phyloP scores from a whole-genome alignment of 2,888 invertebrate genomes.

The Diplolepis rosae region DNA sequence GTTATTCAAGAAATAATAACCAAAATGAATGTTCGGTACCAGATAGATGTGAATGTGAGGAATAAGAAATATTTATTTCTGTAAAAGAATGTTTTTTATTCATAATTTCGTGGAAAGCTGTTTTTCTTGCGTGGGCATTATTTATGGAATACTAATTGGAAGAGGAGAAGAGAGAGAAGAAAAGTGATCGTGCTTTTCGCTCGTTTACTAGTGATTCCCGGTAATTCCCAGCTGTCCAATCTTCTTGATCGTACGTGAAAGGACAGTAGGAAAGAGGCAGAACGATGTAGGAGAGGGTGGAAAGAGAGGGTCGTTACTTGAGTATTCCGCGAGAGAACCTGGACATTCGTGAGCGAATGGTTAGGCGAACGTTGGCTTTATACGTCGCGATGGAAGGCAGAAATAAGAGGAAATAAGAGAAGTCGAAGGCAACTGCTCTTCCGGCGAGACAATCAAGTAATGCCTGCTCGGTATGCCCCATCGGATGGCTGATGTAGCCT shows the following conservation, averaged over 20 bases:
- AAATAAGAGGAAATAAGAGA: slow-evolving; percentile 45
- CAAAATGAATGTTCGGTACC: too few species aligned
- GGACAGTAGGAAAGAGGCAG: slow-evolving; percentile 41
- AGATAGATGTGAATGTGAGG: too few species aligned
- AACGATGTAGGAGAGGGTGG: slow-evolving; percentile 36
- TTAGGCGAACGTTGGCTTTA: slow-evolving; percentile 29
- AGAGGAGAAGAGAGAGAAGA: background rate
- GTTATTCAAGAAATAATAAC: too few species aligned
- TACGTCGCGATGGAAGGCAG: slow-evolving; percentile 31
- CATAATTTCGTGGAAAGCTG: background rate
- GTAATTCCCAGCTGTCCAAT: slow-evolving; percentile 59
- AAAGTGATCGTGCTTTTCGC: slow-evolving; percentile 40
- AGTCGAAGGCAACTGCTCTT: slow-evolving; percentile 44
- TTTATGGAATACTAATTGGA: slow-evolving; percentile 3
- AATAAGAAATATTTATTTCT: too few species aligned
- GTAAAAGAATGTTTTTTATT: too few species aligned
- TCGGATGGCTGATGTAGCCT: slow-evolving; percentile 59
- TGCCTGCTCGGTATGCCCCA: slow-evolving; percentile 71
- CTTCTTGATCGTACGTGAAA: slow-evolving; percentile 45
- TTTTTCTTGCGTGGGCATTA: background rate
- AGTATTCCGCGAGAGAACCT: slow-evolving; percentile 31
- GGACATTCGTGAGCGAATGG: slow-evolving; percentile 34
- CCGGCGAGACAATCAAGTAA: slow-evolving; percentile 70
- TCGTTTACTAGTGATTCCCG: slow-evolving; percentile 59
- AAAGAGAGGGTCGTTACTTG: slow-evolving; percentile 38